Evolutionary conservation across 2,888 invertebrate genomes (phyloP), one percentile per base, ranked within the genome.

Genomic region (Rhingia campestris): DNA sequence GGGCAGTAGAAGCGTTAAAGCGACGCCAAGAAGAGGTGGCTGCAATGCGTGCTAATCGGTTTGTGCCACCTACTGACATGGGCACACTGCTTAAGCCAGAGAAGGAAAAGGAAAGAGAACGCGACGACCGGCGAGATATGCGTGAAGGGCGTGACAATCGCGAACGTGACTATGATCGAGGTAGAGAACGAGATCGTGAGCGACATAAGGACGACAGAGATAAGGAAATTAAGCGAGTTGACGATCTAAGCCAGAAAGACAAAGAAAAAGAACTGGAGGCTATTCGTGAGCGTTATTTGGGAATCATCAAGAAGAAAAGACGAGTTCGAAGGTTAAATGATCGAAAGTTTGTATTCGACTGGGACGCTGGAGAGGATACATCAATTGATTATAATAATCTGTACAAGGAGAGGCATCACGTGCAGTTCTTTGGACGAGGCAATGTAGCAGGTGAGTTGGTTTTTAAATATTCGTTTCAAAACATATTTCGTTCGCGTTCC

Each of bases 361-460:
- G 99, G 99, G 99, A 99, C 92, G 98, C 98, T 0, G 96, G 97
- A 0, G 99, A 99, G 92, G 99, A 99, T 89, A 99, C 99, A 0
- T 98, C 98, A 3, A 95, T 96, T 84, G 99, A 99, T 92, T 99
- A 99, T 89, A 99, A 99, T 91, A 95, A 95, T 80, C 92, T 99
- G 30, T 99, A 99, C 89, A 99, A 99, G 91, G 98, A 99, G 88
- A 94, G 97, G 59, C 99, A 99, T 92, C 97, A 98, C 92, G 97
- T 98, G 4, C 98, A 99, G 92, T 99, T 99, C 91, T 99, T 97
- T 92, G 99, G 99, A 0, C 93, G 99, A 80, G 99, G 99, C 7
- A 98, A 99, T 90, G 94, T 99, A 37, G 99, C 99, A 72, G 89
- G 89, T 79, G 51, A 74, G 59, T 12, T 45, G n/a, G 5, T 53